Conservation (phyloP, 1,140 invertebrate genomes). For the Stegodyphus dumicola region DNA sequence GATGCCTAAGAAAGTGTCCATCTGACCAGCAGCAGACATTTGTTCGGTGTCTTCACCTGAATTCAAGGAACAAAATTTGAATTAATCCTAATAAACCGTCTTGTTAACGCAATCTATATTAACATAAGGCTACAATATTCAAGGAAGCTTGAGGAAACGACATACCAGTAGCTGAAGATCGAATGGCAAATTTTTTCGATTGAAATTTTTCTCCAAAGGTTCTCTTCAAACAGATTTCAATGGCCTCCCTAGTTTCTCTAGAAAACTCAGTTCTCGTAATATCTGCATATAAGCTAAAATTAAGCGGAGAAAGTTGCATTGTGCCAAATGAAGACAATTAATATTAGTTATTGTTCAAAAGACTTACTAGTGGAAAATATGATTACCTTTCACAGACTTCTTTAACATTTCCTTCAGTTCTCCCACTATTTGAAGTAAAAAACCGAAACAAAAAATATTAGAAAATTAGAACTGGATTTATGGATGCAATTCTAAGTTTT, state of each 20-base stretch:
- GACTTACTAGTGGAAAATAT: background rate
- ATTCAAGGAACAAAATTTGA: background rate
- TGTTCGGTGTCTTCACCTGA: slow-evolving; percentile 79
- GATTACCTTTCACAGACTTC: background rate
- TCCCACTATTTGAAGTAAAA: background rate
- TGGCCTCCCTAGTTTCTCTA: background rate
- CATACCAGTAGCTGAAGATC: background rate
- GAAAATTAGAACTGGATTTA: no score
- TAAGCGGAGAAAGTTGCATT: no score
- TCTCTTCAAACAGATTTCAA: background rate
- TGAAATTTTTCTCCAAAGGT: background rate
- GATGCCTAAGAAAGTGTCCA: slow-evolving; percentile 80
- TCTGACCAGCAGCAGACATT: slow-evolving; percentile 85
- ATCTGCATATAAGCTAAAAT: no score
- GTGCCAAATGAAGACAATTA: no score
- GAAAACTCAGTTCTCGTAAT: background rate
- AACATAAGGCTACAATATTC: no score
- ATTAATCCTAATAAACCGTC: background rate
- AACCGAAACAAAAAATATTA: no score
- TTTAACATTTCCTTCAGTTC: background rate
- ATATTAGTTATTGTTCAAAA: no score
- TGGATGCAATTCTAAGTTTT: no score
- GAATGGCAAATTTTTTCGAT: background rate
- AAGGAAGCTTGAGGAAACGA: background rate
- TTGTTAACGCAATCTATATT: no score